Conservation (phyloP, 2,113 vertebrate species). For the Indicator indicator region DNA sequence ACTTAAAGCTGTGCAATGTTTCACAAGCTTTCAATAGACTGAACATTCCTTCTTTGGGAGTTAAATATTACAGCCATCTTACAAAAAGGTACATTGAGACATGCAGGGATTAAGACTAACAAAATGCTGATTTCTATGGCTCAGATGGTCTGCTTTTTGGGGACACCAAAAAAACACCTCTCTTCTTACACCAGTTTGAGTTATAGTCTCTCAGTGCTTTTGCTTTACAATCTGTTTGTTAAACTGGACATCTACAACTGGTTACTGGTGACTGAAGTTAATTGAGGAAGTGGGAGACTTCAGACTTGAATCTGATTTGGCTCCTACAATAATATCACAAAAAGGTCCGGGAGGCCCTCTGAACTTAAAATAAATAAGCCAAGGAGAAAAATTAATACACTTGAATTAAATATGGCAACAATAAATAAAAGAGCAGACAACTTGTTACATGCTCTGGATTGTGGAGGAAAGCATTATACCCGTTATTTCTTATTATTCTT, state of each 20-base stretch:
- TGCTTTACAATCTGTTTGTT: background rate
- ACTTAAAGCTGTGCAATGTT: background rate
- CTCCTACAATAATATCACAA: background rate
- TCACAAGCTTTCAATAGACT: background rate
- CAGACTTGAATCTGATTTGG: background rate
- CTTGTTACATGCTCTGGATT: conserved; percentile 24
- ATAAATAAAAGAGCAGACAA: conserved; percentile 44
- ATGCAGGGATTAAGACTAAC: background rate
- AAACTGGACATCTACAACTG: background rate
- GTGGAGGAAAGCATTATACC: conserved; percentile 4
- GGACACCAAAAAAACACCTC: background rate
- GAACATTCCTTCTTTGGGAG: background rate
- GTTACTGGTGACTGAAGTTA: background rate
- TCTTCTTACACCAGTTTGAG: background rate
- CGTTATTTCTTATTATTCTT: conserved; percentile 66
- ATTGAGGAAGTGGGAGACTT: background rate
- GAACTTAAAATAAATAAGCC: conserved; percentile 6
- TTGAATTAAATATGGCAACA: conserved; percentile 60
- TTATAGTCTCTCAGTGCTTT: background rate
- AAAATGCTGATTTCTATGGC: background rate
- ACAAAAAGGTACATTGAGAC: background rate
- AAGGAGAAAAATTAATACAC: conserved; percentile 45
- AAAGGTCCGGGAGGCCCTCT: background rate
- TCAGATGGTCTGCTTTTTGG: background rate
- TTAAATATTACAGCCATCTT: background rate